Base-by-base conservation (phyloP, 1,140 invertebrate genomes). In the Maconellicoccus hirsutus region DNA sequence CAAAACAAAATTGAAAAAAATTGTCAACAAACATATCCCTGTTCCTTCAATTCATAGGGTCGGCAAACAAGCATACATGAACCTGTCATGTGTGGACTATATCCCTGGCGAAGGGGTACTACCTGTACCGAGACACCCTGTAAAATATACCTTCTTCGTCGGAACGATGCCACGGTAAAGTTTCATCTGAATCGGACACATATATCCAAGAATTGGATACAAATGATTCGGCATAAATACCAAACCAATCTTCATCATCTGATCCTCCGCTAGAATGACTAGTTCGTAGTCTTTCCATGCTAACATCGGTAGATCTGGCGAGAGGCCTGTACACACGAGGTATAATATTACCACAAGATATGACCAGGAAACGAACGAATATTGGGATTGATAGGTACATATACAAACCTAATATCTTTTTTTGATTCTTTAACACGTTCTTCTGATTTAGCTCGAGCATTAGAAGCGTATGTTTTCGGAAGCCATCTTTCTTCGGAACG, bases 151-250 rank as follows among this genome's bases (percentile, higher is more conserved):
- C 73, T 74, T 59, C 69, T 22, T 52, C 79, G 61, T 84, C 81
- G n/a, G 84, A 80, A 75, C 84, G 82, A 19, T 82, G 83, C 88
- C 88, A 91, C 8, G 87, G 84, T 74, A 82, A 82, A 73, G 86
- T 81, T 74, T 89, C 87, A 73, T 91, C 89, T 29, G 84, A 79
- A 73, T 90, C 88, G 0, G 87, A 85, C 59, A 92, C 86, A 74
- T 89, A 88, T 21, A 91, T 87, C 86, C 90, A 93, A 26, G 85
- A 83, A 6, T 83, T 84, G 39, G 82, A 83, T n/a, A 82, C 83
- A 76, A 89, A 91, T 70, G 87, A 85, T 39, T 88, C 88, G 66
- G 85, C 81, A 75, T 91, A 89, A 42, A 88, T 78, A n/a, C 86
- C 86, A 72, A 80, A 77, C 75, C 85, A 84, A 42, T 84, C 86